Evolutionary conservation across 2,113 vertebrate genomes (phyloP).

Genomic region (Paramormyrops kingsleyae): DNA sequence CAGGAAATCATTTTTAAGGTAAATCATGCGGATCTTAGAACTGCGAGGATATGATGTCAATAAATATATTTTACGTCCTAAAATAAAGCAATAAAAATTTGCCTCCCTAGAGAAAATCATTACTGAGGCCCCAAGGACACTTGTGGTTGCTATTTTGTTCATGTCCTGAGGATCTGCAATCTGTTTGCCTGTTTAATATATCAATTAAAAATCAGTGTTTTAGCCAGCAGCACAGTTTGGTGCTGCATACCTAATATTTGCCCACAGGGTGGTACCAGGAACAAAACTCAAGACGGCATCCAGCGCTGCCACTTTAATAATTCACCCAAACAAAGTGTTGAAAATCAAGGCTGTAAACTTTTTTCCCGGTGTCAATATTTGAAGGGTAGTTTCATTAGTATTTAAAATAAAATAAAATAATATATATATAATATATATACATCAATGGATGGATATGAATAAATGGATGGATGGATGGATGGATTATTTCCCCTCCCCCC

Average conservation of each 20-base stretch:
- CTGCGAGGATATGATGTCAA: not conserved
- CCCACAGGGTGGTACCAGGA: slow-evolving; percentile 34
- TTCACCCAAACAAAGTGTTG: slow-evolving; percentile 21
- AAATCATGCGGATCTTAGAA: not conserved
- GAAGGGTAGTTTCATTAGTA: slow-evolving; percentile 11
- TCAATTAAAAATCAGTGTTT: slow-evolving; percentile 58
- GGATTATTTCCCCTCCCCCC: not conserved
- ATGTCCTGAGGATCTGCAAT: slow-evolving; percentile 57
- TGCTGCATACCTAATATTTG: slow-evolving; percentile 29
- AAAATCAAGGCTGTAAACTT: slow-evolving; percentile 17
- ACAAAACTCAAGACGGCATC: slow-evolving; percentile 22
- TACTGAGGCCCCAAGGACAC: slow-evolving; percentile 27
- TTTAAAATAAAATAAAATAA: not conserved
- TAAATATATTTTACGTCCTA: slow-evolving; percentile 24
- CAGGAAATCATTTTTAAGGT: not conserved
- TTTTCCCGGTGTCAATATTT: slow-evolving; percentile 18
- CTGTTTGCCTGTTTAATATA: slow-evolving; percentile 62
- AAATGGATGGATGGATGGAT: not conserved
- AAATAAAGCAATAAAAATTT: slow-evolving; percentile 17
- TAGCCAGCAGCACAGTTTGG: slow-evolving; percentile 32
- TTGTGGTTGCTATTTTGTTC: slow-evolving; percentile 40
- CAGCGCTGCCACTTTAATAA: slow-evolving; percentile 21
- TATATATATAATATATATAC: not conserved
- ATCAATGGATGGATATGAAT: not conserved
- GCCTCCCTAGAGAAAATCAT: not conserved